Percentiles rank a stretch among this genome's conserved stretches.
Conservation (phyloP, 1,140 invertebrate species). For the Mizuhopecten yessoensis region DNA sequence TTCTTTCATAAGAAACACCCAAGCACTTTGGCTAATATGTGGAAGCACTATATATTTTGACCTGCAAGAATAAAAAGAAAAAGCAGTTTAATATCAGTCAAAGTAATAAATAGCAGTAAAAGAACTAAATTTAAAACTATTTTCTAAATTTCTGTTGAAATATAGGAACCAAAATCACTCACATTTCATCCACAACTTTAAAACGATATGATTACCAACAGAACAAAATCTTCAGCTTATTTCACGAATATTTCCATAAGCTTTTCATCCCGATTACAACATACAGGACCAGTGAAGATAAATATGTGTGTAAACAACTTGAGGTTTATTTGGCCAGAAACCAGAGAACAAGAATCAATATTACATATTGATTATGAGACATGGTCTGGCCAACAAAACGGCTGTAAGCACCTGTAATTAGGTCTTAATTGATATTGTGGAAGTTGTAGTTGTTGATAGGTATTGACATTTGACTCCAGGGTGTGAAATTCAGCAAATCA, state of each 20-base stretch:
- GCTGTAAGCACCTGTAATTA: background rate
- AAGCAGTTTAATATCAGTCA: background rate
- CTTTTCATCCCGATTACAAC: too few relatives aligned
- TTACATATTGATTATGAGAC: background rate
- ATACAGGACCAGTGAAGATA: too few relatives aligned
- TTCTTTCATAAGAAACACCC: background rate
- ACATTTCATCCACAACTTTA: too few relatives aligned
- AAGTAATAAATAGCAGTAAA: too few relatives aligned
- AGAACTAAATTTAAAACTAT: too few relatives aligned
- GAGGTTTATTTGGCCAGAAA: background rate
- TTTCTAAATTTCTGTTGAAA: too few relatives aligned
- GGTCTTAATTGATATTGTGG: background rate
- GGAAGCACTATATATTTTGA: background rate
- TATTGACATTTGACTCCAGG: background rate
- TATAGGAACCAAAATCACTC: background rate
- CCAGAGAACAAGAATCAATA: background rate
- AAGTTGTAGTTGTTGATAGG: background rate
- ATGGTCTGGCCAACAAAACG: background rate
- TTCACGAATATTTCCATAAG: too few relatives aligned
- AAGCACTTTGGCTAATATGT: background rate
- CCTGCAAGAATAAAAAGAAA: background rate
- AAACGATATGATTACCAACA: too few relatives aligned
- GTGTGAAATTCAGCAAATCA: background rate
- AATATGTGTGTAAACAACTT: too few relatives aligned
- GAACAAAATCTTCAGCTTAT: too few relatives aligned